Evolutionary conservation across 2,888 invertebrate genomes (phyloP).

Genomic region (Oeneis ivallda): DNA sequence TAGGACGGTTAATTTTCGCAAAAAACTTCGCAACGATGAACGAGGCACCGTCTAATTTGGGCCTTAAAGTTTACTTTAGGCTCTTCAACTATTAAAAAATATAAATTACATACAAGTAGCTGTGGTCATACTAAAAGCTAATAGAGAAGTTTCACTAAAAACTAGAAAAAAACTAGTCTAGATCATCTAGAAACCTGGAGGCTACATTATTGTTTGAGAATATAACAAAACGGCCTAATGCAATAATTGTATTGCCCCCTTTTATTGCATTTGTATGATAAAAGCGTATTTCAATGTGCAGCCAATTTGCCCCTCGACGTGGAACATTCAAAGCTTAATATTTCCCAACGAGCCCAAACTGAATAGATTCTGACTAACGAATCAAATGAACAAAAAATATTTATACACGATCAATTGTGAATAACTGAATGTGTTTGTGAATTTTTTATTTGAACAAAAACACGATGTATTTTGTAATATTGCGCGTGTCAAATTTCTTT

Average conservation of each 20-base stretch:
- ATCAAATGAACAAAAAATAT: conserved; percentile 38
- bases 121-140: no score
- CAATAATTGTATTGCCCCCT: conserved; percentile 35
- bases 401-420: conserved; percentile 35
- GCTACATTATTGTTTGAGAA: not conserved
- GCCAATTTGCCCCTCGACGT: conserved; percentile 34
- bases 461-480: not conserved
- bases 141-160: no score
- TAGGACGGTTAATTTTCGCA: no score
- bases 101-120: no score
- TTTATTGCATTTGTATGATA: conserved; percentile 29
- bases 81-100: no score
- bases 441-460: conserved; percentile 8
- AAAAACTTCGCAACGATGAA: no score
- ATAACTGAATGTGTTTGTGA: conserved; percentile 19
- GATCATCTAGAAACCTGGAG: not conserved
- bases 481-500: not conserved
- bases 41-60: no score
- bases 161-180: not conserved
- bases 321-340: conserved; percentile 35
- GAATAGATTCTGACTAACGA: conserved; percentile 38
- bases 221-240: not conserved
- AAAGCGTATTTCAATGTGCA: conserved; percentile 34
- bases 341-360: conserved; percentile 30
- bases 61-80: no score